Conservation (phyloP, 2,113 vertebrate species). For the Cisticola juncidis region DNA sequence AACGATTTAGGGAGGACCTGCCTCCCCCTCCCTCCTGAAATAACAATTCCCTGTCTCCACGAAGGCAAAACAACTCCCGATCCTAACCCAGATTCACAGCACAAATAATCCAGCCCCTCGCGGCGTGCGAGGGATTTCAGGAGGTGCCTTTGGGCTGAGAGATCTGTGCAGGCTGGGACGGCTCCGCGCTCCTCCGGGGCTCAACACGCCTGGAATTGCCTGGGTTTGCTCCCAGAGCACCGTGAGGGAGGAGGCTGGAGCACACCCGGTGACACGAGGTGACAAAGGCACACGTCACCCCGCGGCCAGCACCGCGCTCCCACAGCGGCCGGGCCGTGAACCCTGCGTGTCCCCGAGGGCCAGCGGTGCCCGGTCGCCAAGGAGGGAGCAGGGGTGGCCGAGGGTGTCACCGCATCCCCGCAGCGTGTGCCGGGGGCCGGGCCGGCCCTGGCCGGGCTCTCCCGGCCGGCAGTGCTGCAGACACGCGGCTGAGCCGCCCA, state of each 20-base stretch:
- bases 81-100: background rate
- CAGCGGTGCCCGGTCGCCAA: accelerated
- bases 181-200: background rate
- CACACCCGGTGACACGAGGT: background rate
- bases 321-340: accelerated
- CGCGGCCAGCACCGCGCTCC: accelerated
- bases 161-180: background rate
- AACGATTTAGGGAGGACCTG: background rate
- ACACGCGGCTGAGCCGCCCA: background rate
- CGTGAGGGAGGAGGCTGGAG: background rate
- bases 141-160: background rate
- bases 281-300: background rate
- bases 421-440: accelerated
- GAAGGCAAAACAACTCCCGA: background rate
- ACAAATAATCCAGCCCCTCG: background rate
- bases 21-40: background rate
- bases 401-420: background rate
- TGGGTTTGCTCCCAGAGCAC: accelerated
- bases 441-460: accelerated
- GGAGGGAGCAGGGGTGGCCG: background rate
- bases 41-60: background rate
- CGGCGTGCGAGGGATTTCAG: background rate
- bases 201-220: accelerated
- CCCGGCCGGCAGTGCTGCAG: background rate
- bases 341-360: background rate